Evolutionary conservation across 2,797 vertebrate species (phyloP).

Genomic region (Margarornis squamiger): DNA sequence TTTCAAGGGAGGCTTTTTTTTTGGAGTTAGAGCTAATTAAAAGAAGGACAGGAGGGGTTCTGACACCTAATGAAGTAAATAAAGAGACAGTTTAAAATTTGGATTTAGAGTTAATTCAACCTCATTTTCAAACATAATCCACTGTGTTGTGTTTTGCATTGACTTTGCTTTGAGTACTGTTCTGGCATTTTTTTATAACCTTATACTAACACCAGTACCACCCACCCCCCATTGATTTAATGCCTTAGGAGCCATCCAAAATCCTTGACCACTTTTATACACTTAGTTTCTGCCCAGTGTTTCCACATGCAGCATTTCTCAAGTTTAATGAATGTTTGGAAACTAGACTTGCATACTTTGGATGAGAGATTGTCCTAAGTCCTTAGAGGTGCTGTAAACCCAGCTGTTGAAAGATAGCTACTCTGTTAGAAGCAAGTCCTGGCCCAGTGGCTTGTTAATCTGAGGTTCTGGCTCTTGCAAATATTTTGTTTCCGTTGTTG

Average conservation of each 20-base stretch:
- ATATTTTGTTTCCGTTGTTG: not conserved
- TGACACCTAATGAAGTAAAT: not conserved
- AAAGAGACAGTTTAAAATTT: not conserved
- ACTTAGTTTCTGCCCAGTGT: not conserved
- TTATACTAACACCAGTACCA: not conserved
- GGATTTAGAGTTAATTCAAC: not conserved
- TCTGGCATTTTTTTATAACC: not conserved
- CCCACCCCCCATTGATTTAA: not conserved
- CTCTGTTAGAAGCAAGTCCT: not conserved
- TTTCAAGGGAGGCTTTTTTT: constrained; percentile 32
- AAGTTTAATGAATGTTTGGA: not conserved
- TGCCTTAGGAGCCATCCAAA: not conserved
- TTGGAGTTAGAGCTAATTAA: constrained; percentile 48
- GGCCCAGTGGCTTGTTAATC: not conserved
- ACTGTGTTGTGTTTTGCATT: not conserved
- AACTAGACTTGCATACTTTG: not conserved
- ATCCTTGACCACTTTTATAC: not conserved
- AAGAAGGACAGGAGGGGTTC: not conserved
- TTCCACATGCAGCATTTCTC: accelerated
- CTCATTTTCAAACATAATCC: not conserved
- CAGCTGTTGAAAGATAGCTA: not conserved
- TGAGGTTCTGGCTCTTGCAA: not conserved
- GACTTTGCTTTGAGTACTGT: not conserved
- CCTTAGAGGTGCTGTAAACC: not conserved
- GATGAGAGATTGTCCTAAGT: not conserved